phyloP scores from a whole-genome alignment of 2,797 vertebrate species.

The Sebastes flavidus region DNA sequence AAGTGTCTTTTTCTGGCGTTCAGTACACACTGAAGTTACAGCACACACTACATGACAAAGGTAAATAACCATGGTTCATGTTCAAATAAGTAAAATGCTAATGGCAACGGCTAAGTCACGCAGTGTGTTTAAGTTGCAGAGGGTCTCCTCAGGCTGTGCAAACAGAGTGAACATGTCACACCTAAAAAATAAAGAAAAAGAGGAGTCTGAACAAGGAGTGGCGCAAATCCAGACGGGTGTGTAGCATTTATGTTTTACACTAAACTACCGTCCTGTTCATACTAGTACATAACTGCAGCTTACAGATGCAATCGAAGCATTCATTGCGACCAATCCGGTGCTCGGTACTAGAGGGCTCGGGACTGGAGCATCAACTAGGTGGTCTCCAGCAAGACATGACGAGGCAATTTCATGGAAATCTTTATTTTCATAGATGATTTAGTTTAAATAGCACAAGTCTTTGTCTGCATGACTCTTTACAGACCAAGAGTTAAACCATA shows the following conservation, averaged over 20 bases:
- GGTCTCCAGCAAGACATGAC: not conserved
- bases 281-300: not conserved
- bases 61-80: not conserved
- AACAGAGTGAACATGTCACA: not conserved
- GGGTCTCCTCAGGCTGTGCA: conserved; percentile 12
- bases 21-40: not conserved
- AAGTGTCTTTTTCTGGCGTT: not conserved
- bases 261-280: not conserved
- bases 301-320: not conserved
- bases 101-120: not conserved
- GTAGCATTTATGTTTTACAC: not conserved
- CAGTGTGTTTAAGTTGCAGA: not conserved
- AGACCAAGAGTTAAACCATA: not conserved
- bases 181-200: conserved; percentile 15
- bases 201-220: not conserved
- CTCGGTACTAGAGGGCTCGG: not conserved
- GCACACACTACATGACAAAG: not conserved
- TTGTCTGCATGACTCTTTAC: not conserved
- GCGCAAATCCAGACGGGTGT: conserved; percentile 1
- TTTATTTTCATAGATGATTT: not conserved
- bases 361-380: not conserved
- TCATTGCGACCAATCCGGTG: not conserved
- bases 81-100: not conserved
- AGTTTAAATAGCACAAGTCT: not conserved
- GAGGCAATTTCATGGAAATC: not conserved